These are phyloP conservation scores for Lydus trimaculatus DNA, from an alignment of 2,888 invertebrate genomes.

Conservation along the genomic window DNA sequence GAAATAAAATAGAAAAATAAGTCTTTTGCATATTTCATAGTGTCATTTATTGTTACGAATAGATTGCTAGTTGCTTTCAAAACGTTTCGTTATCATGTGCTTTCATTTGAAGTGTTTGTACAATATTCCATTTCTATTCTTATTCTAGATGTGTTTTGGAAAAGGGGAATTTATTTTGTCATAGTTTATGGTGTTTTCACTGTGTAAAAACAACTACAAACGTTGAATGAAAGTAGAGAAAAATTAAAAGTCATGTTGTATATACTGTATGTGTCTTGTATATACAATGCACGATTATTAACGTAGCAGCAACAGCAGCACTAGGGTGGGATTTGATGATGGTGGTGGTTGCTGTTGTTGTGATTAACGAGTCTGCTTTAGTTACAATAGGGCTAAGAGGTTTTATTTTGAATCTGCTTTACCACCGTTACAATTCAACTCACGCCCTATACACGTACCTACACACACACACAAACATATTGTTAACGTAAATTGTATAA, in stretches of 20 bases:
- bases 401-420: slow-evolving; percentile 34
- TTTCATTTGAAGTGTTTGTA: not conserved
- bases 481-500: slow-evolving; percentile 36
- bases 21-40: not conserved
- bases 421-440: not conserved
- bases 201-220: not conserved
- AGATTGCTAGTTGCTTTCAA: not conserved
- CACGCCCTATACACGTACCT: not conserved
- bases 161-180: not conserved
- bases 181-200: not conserved
- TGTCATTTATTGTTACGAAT: not conserved
- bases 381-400: slow-evolving; percentile 33
- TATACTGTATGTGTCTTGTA: not conserved
- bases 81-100: not conserved
- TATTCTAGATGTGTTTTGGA: not conserved
- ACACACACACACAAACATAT: slow-evolving; percentile 6
- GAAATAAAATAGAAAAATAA: not conserved
- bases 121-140: not conserved
- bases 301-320: not conserved
- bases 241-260: slow-evolving; percentile 3
- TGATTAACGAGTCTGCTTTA: slow-evolving; percentile 33
- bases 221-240: not conserved
- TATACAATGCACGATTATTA: not conserved
- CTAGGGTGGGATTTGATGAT: not conserved
- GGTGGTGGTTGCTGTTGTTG: slow-evolving; percentile 1